These are phyloP conservation scores for Agrenia bidenticulata DNA, from an alignment of 2,888 invertebrate species.

Conservation along the genomic window DNA sequence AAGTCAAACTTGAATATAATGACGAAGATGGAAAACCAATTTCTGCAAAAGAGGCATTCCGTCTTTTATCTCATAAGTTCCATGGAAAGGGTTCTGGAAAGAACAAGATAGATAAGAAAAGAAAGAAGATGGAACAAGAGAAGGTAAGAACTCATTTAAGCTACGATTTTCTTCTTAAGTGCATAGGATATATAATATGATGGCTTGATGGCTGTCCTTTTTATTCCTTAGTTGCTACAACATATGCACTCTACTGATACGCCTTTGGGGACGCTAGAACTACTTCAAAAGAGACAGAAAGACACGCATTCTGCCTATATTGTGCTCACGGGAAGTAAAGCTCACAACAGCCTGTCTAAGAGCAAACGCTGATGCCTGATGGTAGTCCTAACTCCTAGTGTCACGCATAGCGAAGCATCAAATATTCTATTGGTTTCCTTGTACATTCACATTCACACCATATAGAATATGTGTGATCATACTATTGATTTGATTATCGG, in stretches of 20 bases:
- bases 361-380: slow-evolving; percentile 39
- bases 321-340: slow-evolving; percentile 83
- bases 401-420: no score
- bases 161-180: no score
- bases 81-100: slow-evolving; percentile 99
- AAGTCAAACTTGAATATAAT: slow-evolving; percentile 93
- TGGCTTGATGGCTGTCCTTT: slow-evolving; percentile 19
- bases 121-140: slow-evolving; percentile 91
- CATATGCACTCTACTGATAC: slow-evolving; percentile 98
- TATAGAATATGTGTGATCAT: no score
- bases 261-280: slow-evolving; percentile 88
- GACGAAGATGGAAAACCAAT: slow-evolving; percentile 93
- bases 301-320: slow-evolving; percentile 91
- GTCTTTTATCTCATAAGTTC: slow-evolving; percentile 90
- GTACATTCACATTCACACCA: no score
- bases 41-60: slow-evolving; percentile 92
- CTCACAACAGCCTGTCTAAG: slow-evolving; percentile 43
- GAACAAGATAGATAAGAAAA: slow-evolving; percentile 93
- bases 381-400: no score
- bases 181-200: no score
- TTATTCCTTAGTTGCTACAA: slow-evolving; percentile 73
- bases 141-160: slow-evolving; percentile 70
- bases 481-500: no score
- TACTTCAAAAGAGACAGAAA: slow-evolving; percentile 93
- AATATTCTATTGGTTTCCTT: no score